A percentile compares a stretch with the other conserved stretches of the same genome.
Conservation (phyloP, 1,140 invertebrate genomes). For the Ridgeia piscesae region DNA sequence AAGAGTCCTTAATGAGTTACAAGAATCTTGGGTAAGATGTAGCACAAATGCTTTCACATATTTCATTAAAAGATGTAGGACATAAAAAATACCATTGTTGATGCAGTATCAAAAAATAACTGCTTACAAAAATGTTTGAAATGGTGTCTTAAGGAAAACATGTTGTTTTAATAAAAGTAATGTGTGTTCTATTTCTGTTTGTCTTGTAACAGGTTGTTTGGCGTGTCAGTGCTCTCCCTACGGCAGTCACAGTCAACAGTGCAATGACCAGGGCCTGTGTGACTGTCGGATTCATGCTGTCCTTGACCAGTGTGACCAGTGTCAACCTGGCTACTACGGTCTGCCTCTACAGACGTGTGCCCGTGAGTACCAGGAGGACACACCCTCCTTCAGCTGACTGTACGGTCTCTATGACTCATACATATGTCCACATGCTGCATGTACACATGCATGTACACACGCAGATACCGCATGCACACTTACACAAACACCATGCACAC, state of each 20-base stretch:
- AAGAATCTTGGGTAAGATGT: no score
- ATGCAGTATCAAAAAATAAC: no score
- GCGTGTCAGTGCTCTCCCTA: conserved; percentile 33
- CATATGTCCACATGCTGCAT: no score
- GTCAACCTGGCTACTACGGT: conserved; percentile 86
- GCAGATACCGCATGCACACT: no score
- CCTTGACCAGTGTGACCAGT: conserved; percentile 68
- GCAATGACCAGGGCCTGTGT: conserved; percentile 73
- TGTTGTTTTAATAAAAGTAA: background rate
- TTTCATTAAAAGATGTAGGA: background rate
- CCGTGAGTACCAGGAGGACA: conserved; percentile 33
- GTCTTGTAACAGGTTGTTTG: conserved; percentile 30
- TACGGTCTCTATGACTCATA: no score
- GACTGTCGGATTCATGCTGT: conserved; percentile 63
- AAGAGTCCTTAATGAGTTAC: no score
- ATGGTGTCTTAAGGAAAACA: no score
- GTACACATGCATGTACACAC: no score
- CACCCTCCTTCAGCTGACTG: no score
- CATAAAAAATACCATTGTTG: no score
- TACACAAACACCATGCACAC: no score
- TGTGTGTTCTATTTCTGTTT: background rate
- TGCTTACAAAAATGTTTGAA: no score
- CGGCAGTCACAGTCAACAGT: conserved; percentile 32
- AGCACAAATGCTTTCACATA: background rate
- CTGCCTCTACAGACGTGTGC: conserved; percentile 68